Conservation (phyloP, 2,888 invertebrate species). For the Sphecodes monilicornis region DNA sequence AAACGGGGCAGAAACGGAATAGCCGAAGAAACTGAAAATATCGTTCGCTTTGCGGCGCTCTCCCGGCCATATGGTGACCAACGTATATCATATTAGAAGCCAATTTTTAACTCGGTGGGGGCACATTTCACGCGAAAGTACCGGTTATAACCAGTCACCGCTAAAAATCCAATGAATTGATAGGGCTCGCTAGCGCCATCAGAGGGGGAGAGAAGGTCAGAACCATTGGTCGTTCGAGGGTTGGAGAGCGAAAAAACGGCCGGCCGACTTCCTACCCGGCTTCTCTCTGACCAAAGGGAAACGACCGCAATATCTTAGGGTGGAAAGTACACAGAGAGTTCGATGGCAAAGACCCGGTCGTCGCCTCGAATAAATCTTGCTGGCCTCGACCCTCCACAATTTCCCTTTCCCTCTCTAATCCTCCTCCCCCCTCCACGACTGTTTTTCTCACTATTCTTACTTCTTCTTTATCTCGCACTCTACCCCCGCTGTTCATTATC, state of each 20-base stretch:
- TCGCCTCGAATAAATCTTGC: constrained; percentile 69
- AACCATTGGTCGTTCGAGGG: constrained; percentile 59
- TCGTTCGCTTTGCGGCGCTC: constrained; percentile 75
- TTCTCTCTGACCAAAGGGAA: constrained; percentile 73
- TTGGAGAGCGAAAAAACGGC: constrained; percentile 57
- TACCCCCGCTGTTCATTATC: constrained; percentile 34
- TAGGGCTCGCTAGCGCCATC: constrained; percentile 27
- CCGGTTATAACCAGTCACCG: constrained; percentile 71
- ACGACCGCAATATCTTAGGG: constrained; percentile 79
- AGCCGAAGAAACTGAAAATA: constrained; percentile 69
- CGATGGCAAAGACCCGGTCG: constrained; percentile 62
- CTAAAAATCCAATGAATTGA: constrained; percentile 76
- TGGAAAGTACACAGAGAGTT: constrained; percentile 77
- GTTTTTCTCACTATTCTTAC: constrained; percentile 34
- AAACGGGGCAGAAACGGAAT: background rate
- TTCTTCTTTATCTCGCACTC: background rate
- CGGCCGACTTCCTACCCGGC: constrained; percentile 66
- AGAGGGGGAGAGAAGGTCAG: background rate
- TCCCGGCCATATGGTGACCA: constrained; percentile 78
- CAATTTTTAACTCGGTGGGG: constrained; percentile 80
- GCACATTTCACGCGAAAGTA: constrained; percentile 75
- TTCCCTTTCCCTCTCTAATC: constrained; percentile 25
- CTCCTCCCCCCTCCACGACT: background rate
- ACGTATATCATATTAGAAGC: constrained; percentile 81
- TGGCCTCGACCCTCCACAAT: constrained; percentile 45